phyloP scores from a whole-genome alignment of 2,888 invertebrate genomes.

The Epistrophella euchroma region DNA sequence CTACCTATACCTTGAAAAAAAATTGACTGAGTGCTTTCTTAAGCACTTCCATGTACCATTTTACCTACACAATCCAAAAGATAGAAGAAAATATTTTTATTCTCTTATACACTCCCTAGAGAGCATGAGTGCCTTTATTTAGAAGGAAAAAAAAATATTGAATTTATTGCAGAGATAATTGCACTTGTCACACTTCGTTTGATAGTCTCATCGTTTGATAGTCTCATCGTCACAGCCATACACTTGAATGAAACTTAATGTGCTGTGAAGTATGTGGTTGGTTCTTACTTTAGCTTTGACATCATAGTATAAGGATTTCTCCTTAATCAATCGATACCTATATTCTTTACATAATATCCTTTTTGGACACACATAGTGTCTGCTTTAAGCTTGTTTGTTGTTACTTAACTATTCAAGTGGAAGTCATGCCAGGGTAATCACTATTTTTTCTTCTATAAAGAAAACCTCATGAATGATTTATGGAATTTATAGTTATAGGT shows the following conservation, averaged over 20 bases:
- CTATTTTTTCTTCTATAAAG: not conserved
- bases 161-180: constrained; percentile 58
- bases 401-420: constrained; percentile 47
- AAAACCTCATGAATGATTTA: constrained; percentile 56
- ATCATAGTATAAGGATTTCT: constrained; percentile 17
- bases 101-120: not conserved
- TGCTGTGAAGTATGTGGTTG: constrained; percentile 42
- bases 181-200: constrained; percentile 60
- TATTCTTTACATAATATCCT: constrained; percentile 38
- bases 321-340: constrained; percentile 57
- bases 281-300: constrained; percentile 43
- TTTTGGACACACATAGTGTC: constrained; percentile 24
- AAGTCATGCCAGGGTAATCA: constrained; percentile 42
- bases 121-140: not conserved
- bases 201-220: constrained; percentile 50
- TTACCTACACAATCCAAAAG: not conserved
- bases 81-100: constrained; percentile 8
- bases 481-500: constrained; percentile 11
- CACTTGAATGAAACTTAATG: constrained; percentile 63
- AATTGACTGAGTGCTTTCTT: not conserved
- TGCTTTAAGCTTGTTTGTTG: constrained; percentile 24
- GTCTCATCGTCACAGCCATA: constrained; percentile 36
- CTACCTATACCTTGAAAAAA: no score
- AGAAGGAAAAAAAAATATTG: constrained; percentile 45
- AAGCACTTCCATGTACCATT: not conserved